These are phyloP conservation scores for Latrodectus geometricus DNA, from an alignment of 1,140 invertebrate genomes.

Conservation along the genomic window DNA sequence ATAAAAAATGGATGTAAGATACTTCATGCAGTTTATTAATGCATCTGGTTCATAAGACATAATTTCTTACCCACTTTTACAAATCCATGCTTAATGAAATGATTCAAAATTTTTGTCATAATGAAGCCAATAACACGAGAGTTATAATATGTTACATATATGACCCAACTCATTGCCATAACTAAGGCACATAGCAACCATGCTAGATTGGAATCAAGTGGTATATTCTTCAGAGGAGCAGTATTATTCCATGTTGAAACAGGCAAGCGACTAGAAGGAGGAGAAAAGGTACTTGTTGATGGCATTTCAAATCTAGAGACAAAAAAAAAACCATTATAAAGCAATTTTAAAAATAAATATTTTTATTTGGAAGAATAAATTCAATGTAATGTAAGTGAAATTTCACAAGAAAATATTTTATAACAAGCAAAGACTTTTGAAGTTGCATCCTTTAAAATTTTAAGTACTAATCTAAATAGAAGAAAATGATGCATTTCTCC, in stretches of 20 bases:
- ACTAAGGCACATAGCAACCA: constrained; percentile 84
- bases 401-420: too few relatives aligned
- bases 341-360: background rate
- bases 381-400: too few relatives aligned
- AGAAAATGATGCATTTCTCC: too few relatives aligned
- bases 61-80: constrained; percentile 82
- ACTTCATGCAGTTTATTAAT: too few relatives aligned
- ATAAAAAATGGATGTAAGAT: too few relatives aligned
- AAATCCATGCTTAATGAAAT: constrained; percentile 78
- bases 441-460: too few relatives aligned
- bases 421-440: too few relatives aligned
- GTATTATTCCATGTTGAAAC: constrained; percentile 59
- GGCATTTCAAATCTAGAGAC: constrained; percentile 32
- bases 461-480: too few relatives aligned
- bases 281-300: constrained; percentile 6
- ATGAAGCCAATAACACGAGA: constrained; percentile 91
- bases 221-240: constrained; percentile 60
- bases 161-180: constrained; percentile 86
- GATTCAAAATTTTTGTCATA: constrained; percentile 88
- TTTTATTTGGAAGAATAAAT: too few relatives aligned
- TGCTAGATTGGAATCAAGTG: constrained; percentile 80
- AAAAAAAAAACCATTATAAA: background rate
- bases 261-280: constrained; percentile 26
- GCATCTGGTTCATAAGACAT: too few relatives aligned
- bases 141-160: constrained; percentile 96